Evolutionary conservation across 2,888 invertebrate genomes (phyloP).

Genomic region (Dicyrtoma fusca): DNA sequence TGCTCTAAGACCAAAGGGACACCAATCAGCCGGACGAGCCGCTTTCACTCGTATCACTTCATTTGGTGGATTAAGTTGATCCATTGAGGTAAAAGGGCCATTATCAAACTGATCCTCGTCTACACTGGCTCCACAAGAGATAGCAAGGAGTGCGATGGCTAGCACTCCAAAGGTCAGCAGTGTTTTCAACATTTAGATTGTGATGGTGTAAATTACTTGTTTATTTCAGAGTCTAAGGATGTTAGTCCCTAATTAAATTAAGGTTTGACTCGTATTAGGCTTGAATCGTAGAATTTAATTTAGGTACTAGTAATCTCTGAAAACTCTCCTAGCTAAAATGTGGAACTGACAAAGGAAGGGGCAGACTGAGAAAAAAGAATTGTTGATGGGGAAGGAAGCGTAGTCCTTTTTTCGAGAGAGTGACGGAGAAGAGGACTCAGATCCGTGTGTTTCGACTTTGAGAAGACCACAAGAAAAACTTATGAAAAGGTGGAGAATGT

Average conservation of each 20-base stretch:
- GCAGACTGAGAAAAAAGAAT: too few species aligned
- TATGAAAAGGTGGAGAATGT: conserved; percentile 6
- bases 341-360: too few species aligned
- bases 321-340: too few species aligned
- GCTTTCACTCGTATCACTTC: conserved; percentile 29
- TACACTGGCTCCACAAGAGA: background rate
- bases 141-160: conserved; percentile 10
- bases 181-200: background rate
- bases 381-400: too few species aligned
- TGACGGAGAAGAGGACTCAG: background rate
- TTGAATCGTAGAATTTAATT: too few species aligned
- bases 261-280: too few species aligned
- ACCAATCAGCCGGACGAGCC: conserved; percentile 21
- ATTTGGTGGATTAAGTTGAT: conserved; percentile 28
- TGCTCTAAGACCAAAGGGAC: conserved; percentile 2
- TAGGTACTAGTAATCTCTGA: too few species aligned
- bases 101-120: conserved; percentile 34
- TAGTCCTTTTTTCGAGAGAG: too few species aligned
- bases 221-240: background rate
- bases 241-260: too few species aligned
- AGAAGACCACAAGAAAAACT: conserved; percentile 13
- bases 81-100: conserved; percentile 8
- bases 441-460: background rate
- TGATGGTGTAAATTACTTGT: too few species aligned
- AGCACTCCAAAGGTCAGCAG: conserved; percentile 8